These are phyloP conservation scores for Aptenodytes forsteri DNA, from an alignment of 2,113 vertebrate species.

Conservation along the genomic window DNA sequence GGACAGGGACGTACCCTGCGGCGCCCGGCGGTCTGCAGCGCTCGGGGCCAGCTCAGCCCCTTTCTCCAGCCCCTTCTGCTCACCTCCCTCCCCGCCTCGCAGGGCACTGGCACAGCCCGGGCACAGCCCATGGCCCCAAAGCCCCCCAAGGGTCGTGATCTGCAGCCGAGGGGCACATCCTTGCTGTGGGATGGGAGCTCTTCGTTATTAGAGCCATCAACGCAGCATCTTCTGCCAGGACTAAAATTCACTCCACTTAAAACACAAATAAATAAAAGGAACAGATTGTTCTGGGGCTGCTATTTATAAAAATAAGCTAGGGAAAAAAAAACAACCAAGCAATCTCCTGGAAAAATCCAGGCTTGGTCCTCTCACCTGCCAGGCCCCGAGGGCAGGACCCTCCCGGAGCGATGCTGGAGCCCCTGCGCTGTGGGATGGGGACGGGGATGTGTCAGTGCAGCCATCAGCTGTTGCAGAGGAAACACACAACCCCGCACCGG, in stretches of 20 bases:
- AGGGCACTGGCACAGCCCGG: not conserved
- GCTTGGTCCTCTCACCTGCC: not conserved
- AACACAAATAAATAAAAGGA: constrained; percentile 21
- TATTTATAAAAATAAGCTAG: not conserved
- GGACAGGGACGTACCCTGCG: not conserved
- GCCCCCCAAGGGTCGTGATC: fast-evolving
- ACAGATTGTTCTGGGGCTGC: constrained; percentile 11
- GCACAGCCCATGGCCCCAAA: not conserved
- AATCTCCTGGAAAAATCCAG: not conserved
- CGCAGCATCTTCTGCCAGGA: not conserved
- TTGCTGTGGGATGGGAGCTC: not conserved
- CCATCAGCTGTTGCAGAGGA: not conserved
- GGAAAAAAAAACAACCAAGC: not conserved
- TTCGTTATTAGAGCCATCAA: not conserved
- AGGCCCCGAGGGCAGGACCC: not conserved
- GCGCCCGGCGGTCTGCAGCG: not conserved
- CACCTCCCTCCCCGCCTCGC: not conserved
- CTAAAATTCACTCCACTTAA: not conserved
- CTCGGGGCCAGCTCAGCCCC: not conserved
- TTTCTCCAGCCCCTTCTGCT: not conserved
- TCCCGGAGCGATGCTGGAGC: fast-evolving
- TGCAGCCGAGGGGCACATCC: not conserved
- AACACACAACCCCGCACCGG: not conserved
- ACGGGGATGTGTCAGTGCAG: fast-evolving
- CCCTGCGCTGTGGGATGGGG: not conserved